Evolutionary conservation across 2,888 invertebrate species (phyloP), one percentile per base, ranked within the genome.

Genomic region (Caenorhabditis sp.): DNA sequence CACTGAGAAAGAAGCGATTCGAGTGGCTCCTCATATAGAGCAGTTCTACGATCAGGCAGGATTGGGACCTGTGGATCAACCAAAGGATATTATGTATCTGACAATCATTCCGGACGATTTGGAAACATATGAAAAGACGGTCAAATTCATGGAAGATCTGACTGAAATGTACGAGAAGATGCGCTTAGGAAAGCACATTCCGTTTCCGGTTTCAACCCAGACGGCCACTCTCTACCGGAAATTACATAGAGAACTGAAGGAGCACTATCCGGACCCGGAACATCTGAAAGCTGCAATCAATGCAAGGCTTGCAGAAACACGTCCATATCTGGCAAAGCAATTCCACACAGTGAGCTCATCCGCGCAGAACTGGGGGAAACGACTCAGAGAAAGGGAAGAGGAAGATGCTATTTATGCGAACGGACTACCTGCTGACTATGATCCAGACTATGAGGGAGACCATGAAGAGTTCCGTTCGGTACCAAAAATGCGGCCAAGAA

Each of bases 51-150:
- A 68, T 24, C 55, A 62, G 24, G 62, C 98, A n/a, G 91, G 95
- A n/a, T 91, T 99, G 11, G 97, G 98, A 90, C 99, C 99, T 0
- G 96, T 95, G 90, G 94, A 96, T n/a, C 94, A 95, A 89, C 92
- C 95, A 5, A 92, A 97, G 32, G 97, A 99, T 90, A 93, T 99
- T 1, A 95, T 95, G 24, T 99, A 98, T 89, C 92, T 97, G 39
- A 95, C 97, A 7, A 93, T 99, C 0, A 94, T 95, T 32, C 96
- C 98, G 0, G 97, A 98, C 88, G 94, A 93, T 88, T 94, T 95
- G 66, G 93, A 93, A 80, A 92, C 96, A 37, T 90, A 94, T 53
- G 92, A 92, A 43, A 93, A 93, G 86, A 93, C 95, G 3, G 45
- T 71, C 9, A 68, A 70, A 9, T 87, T 85, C 52, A 77, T 87